Evolutionary conservation across 2,113 vertebrate genomes (phyloP), one percentile per base, ranked within the genome.

Genomic region (Talpa occidentalis): DNA sequence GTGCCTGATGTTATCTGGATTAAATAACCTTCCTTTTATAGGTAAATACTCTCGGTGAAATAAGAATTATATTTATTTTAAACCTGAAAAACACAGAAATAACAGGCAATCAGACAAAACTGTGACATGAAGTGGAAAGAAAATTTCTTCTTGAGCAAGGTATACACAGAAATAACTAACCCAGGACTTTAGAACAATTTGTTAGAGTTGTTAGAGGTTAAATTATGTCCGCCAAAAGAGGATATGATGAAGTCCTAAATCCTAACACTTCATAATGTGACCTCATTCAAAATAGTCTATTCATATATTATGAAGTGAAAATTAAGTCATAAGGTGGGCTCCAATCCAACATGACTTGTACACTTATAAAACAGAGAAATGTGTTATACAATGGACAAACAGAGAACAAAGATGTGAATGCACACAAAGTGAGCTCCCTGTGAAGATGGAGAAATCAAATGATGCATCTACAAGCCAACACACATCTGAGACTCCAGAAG

Each of bases 11-110:
- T 80, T 59, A 74, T 64, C 35, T 54, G 47, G 6, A 52, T 66
- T 93, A 81, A 82, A 78, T 74, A 88, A 66, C 60, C 6, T 92
- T 28, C 47, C 16, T 30, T 54, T 80, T 24, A 86, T 76, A 79
- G 78, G 30, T 42, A 95, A 91, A 52, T 69, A 52, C 7, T 49
- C 30, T 40, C 14, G 8, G 22, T 3, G 21, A 59, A 83, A 69
- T 84, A 11, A 76, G 60, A 86, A 82, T 81, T 73, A 74, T 67
- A 80, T 60, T 72, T 8, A 37, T 59, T 21, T 60, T 85, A 66
- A 95, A 82, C 21, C 49, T 52, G 10, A 19, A 87, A 96, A 76
- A 28, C 22, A 15, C 5, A 72, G 26, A 2, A 60, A 81, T 44
- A 22, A 22, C 6, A 26, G 8, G 17, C 9, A 87, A 26, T 66